These are phyloP conservation scores for Trilocha varians DNA, from an alignment of 2,888 invertebrate genomes.

Conservation along the genomic window DNA sequence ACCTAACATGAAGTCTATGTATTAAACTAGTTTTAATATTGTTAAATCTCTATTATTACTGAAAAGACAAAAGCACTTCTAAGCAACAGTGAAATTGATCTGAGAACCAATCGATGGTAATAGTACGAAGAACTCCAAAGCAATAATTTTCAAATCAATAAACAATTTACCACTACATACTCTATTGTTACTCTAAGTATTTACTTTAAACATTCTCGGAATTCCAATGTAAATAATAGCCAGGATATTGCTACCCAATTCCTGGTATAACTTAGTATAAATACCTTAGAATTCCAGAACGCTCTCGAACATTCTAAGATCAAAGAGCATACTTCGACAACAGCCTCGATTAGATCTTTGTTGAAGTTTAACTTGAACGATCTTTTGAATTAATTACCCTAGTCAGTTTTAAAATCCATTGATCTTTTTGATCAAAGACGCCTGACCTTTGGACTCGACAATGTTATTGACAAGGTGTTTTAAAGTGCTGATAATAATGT, in stretches of 20 bases:
- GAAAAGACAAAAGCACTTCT: too few species aligned
- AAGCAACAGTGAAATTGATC: too few species aligned
- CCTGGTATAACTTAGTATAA: neutral
- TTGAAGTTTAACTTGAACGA: conserved; percentile 14
- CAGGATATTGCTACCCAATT: neutral
- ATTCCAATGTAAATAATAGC: neutral
- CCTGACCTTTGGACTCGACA: too few species aligned
- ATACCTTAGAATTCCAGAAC: neutral
- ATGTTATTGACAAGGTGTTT: too few species aligned
- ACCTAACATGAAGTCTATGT: too few species aligned
- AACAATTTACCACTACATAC: neutral
- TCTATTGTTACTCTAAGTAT: neutral
- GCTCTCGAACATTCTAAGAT: neutral
- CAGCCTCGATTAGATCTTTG: neutral
- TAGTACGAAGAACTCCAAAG: too few species aligned
- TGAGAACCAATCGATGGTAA: too few species aligned
- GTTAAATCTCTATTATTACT: too few species aligned
- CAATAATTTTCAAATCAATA: too few species aligned
- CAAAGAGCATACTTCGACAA: neutral
- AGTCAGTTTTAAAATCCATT: conserved; percentile 3
- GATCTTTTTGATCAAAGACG: conserved; percentile 12
- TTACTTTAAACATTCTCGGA: neutral
- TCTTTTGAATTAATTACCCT: conserved; percentile 18
- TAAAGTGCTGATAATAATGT: too few species aligned
- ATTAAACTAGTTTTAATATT: too few species aligned